Conservation (phyloP, 2,888 invertebrate species). For the Meta bourneti region DNA sequence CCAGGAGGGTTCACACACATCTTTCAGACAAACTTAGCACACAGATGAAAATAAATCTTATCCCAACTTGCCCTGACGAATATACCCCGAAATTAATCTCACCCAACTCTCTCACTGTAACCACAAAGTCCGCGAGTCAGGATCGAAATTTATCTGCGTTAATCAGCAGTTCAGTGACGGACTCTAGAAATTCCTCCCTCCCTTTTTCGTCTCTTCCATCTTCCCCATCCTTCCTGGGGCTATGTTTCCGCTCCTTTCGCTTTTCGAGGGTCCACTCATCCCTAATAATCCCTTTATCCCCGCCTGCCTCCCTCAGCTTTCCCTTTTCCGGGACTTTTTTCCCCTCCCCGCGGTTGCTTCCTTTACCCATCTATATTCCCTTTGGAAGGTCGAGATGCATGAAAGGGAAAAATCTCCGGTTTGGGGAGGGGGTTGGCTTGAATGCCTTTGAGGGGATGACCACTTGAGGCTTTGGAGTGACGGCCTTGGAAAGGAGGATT, state of each 20-base stretch:
- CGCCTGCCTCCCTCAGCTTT: slow-evolving; percentile 3
- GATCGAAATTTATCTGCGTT: slow-evolving; percentile 42
- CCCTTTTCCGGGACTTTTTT: slow-evolving; percentile 21
- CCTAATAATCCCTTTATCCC: slow-evolving; percentile 61
- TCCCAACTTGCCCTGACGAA: neutral
- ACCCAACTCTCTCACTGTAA: neutral
- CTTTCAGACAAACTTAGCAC: neutral
- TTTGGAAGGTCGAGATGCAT: neutral
- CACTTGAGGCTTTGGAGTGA: neutral
- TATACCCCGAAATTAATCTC: slow-evolving; percentile 17
- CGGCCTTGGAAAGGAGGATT: neutral
- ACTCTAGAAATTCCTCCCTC: neutral
- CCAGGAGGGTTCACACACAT: neutral
- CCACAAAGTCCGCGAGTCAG: slow-evolving; percentile 14
- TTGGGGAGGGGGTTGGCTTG: neutral
- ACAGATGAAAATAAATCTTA: neutral
- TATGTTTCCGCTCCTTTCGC: slow-evolving; percentile 48
- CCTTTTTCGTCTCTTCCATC: neutral
- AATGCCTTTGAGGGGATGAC: neutral
- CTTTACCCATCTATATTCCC: neutral
- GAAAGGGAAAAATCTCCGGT: neutral
- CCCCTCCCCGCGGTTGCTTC: neutral
- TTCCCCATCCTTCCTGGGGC: slow-evolving; percentile 18
- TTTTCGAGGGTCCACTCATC: slow-evolving; percentile 46
- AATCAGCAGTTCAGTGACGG: slow-evolving; percentile 18